Evolutionary conservation across 1,140 invertebrate genomes (phyloP).

Genomic region (Aphelenchoides besseyi): DNA sequence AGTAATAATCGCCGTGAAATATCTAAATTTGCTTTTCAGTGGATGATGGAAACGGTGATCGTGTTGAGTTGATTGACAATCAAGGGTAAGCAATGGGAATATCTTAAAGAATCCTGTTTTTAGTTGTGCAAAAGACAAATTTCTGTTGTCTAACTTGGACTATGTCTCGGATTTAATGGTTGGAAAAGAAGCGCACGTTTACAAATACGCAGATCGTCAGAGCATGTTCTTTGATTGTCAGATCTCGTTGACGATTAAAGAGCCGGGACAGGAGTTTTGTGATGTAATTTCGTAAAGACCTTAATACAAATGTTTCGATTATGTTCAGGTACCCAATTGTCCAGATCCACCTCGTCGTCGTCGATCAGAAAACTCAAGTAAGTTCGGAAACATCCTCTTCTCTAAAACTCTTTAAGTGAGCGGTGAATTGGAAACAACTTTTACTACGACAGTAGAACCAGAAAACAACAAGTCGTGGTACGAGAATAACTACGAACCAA

Average conservation of each 20-base stretch:
- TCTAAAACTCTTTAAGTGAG: constrained; percentile 15
- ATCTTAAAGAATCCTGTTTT: constrained; percentile 20
- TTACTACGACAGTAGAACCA: constrained; percentile 14
- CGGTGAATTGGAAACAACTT: constrained; percentile 7
- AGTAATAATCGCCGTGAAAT: not conserved
- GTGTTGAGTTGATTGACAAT: constrained; percentile 55
- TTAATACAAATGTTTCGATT: constrained; percentile 17
- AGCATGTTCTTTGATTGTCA: constrained; percentile 62
- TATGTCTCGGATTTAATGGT: constrained; percentile 60
- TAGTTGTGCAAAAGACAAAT: constrained; percentile 60
- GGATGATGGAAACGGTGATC: constrained; percentile 58
- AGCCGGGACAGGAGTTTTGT: constrained; percentile 51
- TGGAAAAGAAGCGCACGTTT: constrained; percentile 61
- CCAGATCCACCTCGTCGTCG: constrained; percentile 58
- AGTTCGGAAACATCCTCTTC: not conserved
- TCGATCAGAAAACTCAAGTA: constrained; percentile 15
- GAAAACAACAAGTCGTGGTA: constrained; percentile 6
- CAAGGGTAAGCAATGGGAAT: constrained; percentile 47
- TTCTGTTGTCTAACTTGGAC: constrained; percentile 56
- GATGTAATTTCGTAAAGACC: constrained; percentile 41
- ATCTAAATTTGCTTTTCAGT: constrained; percentile 19
- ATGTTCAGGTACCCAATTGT: constrained; percentile 53
- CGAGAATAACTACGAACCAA: constrained; percentile 7
- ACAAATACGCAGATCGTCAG: constrained; percentile 59
- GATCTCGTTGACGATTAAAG: constrained; percentile 57